Percentiles rank a stretch among this genome's conserved stretches.
Evolutionary conservation across 2,113 vertebrate species (phyloP).

Genomic region (Peromyscus polionotus): DNA sequence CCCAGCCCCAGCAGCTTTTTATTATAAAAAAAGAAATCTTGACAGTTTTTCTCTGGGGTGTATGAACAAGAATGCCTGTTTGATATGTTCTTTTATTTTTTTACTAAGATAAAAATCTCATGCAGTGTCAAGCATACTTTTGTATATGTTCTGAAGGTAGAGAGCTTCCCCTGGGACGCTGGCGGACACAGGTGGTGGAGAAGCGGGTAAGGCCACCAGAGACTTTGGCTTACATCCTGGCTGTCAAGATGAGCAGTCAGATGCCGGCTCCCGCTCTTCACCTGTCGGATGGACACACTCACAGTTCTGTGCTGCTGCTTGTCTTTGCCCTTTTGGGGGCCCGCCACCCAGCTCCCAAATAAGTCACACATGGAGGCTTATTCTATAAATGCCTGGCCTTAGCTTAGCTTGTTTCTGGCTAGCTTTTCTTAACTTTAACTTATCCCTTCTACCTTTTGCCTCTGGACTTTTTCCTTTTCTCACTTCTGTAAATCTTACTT

Average conservation of each 20-base stretch:
- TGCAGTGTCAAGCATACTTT: not conserved
- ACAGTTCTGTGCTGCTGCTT: too few species aligned
- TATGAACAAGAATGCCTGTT: not conserved
- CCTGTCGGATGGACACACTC: not conserved
- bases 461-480: too few species aligned
- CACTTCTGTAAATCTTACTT: too few species aligned
- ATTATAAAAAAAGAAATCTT: not conserved
- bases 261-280: not conserved
- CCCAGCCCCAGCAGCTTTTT: not conserved
- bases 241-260: not conserved
- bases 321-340: too few species aligned
- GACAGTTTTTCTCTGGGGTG: not conserved
- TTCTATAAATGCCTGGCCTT: too few species aligned
- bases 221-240: not conserved
- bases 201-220: not conserved
- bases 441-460: too few species aligned
- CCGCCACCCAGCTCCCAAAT: too few species aligned
- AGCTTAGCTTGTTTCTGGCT: too few species aligned
- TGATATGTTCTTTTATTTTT: not conserved
- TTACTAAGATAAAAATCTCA: slow-evolving; percentile 21
- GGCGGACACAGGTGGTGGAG: not conserved
- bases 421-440: too few species aligned
- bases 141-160: not conserved
- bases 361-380: too few species aligned
- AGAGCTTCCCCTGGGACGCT: not conserved